Evolutionary conservation across 2,113 vertebrate genomes (phyloP).

Genomic region (Falcunculus frontatus): DNA sequence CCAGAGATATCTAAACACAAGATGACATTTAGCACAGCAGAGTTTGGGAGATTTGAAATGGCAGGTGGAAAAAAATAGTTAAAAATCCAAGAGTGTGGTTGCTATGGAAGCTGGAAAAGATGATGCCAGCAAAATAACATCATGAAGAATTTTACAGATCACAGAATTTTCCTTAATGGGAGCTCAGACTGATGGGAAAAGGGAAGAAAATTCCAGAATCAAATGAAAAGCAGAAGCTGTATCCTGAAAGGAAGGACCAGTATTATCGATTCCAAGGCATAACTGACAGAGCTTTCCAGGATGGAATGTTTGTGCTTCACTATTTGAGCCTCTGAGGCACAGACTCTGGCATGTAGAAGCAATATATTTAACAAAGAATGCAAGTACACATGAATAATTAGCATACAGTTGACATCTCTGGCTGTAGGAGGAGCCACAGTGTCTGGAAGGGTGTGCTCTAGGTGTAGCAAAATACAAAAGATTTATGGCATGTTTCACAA

Average conservation of each 20-base stretch:
- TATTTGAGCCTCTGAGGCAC: background rate
- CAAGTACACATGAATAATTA: background rate
- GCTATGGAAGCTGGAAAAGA: background rate
- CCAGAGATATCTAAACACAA: background rate
- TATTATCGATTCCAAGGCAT: background rate
- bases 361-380: background rate
- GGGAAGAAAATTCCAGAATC: background rate
- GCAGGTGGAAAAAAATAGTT: background rate
- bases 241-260: background rate
- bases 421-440: background rate
- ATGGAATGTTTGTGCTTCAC: background rate
- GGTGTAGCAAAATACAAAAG: background rate
- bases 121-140: background rate
- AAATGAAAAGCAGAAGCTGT: background rate
- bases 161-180: background rate
- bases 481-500: background rate
- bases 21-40: background rate
- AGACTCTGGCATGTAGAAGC: background rate
- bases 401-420: background rate
- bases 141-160: background rate
- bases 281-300: background rate
- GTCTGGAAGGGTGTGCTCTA: background rate
- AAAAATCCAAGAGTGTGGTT: background rate
- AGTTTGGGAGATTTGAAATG: background rate
- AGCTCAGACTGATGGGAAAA: background rate